Conservation (phyloP, 2,888 invertebrate genomes). For the Heliconius ismenius region DNA sequence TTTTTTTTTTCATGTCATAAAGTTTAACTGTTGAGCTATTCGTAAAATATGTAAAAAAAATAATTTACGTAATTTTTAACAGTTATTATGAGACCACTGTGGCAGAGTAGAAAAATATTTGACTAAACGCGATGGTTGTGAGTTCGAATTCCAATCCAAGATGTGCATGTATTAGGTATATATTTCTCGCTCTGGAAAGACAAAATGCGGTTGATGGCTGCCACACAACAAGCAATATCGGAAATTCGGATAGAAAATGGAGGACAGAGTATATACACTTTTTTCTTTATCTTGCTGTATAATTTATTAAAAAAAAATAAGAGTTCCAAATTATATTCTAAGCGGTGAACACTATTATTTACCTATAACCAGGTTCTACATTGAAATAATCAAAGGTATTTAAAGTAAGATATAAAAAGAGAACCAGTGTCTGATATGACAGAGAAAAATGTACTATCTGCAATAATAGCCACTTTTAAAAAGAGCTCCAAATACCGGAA, state of each 20-base stretch:
- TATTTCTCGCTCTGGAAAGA: no score
- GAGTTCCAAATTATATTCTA: background rate
- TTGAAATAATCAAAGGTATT: background rate
- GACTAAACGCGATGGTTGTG: no score
- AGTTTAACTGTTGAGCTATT: background rate
- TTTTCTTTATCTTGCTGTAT: background rate
- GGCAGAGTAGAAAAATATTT: no score
- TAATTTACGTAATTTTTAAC: no score
- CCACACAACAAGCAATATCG: no score
- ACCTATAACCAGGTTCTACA: background rate
- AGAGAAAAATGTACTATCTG: constrained; percentile 13
- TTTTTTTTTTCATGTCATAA: background rate
- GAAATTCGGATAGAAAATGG: no score
- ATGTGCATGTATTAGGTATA: no score
- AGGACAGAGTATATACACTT: background rate
- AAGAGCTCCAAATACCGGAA: constrained; percentile 27
- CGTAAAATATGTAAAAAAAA: no score
- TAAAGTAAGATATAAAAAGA: background rate
- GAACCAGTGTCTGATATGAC: constrained; percentile 7
- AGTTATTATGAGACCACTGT: no score
- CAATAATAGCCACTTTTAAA: constrained; percentile 30
- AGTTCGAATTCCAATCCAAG: no score
- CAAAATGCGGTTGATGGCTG: no score
- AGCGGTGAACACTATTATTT: background rate
- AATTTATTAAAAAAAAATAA: background rate